Conservation (phyloP, 2,888 invertebrate genomes). For the Perizoma affinitatum region DNA sequence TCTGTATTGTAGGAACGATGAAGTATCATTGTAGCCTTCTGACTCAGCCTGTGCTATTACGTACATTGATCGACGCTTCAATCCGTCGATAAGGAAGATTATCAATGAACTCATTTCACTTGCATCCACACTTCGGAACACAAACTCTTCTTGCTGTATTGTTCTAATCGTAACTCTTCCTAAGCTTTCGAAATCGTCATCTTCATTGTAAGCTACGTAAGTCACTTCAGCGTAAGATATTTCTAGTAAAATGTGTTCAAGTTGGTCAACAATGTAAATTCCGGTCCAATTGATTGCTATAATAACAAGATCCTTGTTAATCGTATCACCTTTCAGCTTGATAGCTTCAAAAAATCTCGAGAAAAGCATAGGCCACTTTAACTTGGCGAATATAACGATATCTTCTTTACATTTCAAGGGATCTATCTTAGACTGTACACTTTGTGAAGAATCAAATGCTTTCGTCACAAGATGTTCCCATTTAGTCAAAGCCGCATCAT, state of each 20-base stretch:
- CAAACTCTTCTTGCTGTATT: constrained; percentile 94
- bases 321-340: constrained; percentile 88
- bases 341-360: constrained; percentile 96
- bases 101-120: constrained; percentile 93
- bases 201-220: constrained; percentile 86
- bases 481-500: constrained; percentile 85
- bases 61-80: constrained; percentile 93
- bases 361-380: constrained; percentile 97
- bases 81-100: constrained; percentile 92
- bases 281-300: constrained; percentile 98
- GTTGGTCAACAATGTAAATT: constrained; percentile 95
- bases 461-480: constrained; percentile 90
- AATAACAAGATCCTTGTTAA: constrained; percentile 90
- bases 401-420: constrained; percentile 92
- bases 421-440: constrained; percentile 87
- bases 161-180: constrained; percentile 91
- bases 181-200: constrained; percentile 75
- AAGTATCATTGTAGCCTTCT: constrained; percentile 81
- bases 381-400: constrained; percentile 94
- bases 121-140: constrained; percentile 94
- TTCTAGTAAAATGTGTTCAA: constrained; percentile 95
- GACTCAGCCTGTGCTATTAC: constrained; percentile 89
- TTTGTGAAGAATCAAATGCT: constrained; percentile 89
- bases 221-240: constrained; percentile 94
- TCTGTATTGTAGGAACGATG: constrained; percentile 84